These are phyloP conservation scores for Pyrgus malvae DNA, from an alignment of 2,888 invertebrate genomes.

Conservation along the genomic window DNA sequence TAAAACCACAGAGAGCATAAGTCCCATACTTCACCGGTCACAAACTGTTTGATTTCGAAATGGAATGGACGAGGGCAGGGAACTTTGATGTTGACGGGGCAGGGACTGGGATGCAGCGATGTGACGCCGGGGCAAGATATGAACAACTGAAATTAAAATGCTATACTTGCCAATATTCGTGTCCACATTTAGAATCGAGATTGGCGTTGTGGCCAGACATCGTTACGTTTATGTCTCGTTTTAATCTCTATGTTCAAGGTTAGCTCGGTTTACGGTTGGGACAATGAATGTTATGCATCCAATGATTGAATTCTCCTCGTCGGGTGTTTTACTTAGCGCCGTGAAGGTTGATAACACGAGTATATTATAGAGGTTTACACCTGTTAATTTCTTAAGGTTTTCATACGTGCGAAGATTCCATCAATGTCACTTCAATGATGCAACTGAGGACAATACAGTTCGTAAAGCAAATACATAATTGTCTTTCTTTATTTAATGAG, in stretches of 20 bases:
- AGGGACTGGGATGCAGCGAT: conserved; percentile 69
- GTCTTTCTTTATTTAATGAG: neutral
- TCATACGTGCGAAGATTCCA: neutral
- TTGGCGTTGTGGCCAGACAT: conserved; percentile 70
- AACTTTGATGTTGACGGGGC: conserved; percentile 46
- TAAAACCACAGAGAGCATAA: conserved; percentile 87
- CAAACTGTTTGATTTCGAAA: conserved; percentile 28
- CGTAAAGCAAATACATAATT: neutral
- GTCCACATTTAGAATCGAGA: conserved; percentile 73
- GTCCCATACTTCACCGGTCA: conserved; percentile 81
- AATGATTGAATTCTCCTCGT: conserved; percentile 39
- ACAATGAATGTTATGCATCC: conserved; percentile 41
- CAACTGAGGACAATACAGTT: neutral
- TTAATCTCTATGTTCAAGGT: conserved; percentile 52
- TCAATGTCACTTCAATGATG: neutral
- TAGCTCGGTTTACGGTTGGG: conserved; percentile 39
- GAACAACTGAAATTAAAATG: conserved; percentile 81
- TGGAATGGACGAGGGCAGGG: conserved; percentile 42
- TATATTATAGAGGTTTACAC: conserved; percentile 12
- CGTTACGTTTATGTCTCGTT: conserved; percentile 50
- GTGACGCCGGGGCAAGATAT: conserved; percentile 74
- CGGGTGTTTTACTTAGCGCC: conserved; percentile 1
- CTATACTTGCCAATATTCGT: conserved; percentile 77
- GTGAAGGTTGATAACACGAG: neutral
- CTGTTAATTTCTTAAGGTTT: neutral